Conservation (phyloP, 2,797 vertebrate species). For the Botia kubotai region DNA sequence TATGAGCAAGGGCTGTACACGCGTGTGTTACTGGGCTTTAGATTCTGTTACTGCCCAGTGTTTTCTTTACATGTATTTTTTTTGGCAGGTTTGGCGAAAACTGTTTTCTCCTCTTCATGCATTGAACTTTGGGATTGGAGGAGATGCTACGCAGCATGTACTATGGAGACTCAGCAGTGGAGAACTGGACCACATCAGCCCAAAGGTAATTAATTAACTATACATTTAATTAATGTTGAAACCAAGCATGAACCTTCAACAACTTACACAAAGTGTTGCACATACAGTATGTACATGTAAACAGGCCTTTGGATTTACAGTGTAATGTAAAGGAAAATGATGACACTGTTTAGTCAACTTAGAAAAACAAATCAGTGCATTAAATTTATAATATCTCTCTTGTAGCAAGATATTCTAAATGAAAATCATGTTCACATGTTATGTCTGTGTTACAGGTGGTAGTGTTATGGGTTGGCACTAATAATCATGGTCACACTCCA, state of each 20-base stretch:
- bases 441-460: slow-evolving; percentile 79
- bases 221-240: background rate
- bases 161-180: slow-evolving; percentile 90
- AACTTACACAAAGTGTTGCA: no score
- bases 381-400: background rate
- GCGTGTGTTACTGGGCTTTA: background rate
- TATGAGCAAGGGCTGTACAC: background rate
- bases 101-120: slow-evolving; percentile 92
- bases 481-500: slow-evolving; percentile 87
- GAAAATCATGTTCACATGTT: background rate
- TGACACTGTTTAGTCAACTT: no score
- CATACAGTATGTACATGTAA: slow-evolving; percentile 2
- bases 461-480: slow-evolving; percentile 91
- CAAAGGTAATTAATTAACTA: slow-evolving; percentile 79
- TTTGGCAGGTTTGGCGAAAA: slow-evolving; percentile 86
- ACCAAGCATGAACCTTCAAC: background rate
- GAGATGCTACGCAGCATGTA: slow-evolving; percentile 89
- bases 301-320: background rate
- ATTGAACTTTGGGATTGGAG: slow-evolving; percentile 89
- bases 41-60: no score
- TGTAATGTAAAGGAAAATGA: background rate
- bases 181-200: slow-evolving; percentile 89
- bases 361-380: no score
- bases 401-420: background rate
- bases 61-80: background rate